phyloP scores from a whole-genome alignment of 1,140 invertebrate species.

The Carcinoscorpius rotundicauda region DNA sequence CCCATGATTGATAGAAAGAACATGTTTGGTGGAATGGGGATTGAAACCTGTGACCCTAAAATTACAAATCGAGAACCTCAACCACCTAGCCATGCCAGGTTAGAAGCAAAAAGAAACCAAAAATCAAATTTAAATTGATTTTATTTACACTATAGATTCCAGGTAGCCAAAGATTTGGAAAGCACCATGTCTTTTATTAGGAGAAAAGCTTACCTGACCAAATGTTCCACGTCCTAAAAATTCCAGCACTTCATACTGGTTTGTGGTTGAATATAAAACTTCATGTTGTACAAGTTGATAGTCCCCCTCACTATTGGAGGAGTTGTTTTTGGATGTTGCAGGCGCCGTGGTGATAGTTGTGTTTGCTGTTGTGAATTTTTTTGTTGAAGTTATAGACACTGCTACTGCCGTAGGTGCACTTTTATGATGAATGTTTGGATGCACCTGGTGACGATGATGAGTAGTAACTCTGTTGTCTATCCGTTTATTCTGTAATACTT shows the following conservation, averaged over 20 bases:
- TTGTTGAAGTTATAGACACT: not conserved
- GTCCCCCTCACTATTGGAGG: constrained; percentile 66
- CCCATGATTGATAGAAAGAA: too few relatives aligned
- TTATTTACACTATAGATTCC: too few relatives aligned
- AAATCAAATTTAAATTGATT: too few relatives aligned
- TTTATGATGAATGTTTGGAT: too few relatives aligned
- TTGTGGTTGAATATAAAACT: constrained; percentile 85
- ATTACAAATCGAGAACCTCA: too few relatives aligned
- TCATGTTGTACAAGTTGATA: constrained; percentile 97
- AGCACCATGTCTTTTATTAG: not conserved
- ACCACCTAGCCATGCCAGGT: too few relatives aligned
- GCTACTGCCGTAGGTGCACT: not conserved
- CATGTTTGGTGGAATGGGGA: too few relatives aligned
- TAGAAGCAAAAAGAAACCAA: too few relatives aligned
- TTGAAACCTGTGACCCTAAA: too few relatives aligned
- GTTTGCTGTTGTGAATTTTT: constrained; percentile 6
- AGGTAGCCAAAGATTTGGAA: not conserved
- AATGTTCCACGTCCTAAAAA: constrained; percentile 97
- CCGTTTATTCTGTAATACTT: not conserved
- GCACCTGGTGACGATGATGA: constrained; percentile 3
- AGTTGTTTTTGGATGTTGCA: constrained; percentile 23
- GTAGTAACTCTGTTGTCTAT: not conserved
- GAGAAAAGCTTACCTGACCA: constrained; percentile 54
- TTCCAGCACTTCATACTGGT: constrained; percentile 93
- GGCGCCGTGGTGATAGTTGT: constrained; percentile 30